Conservation (phyloP, 2,113 vertebrate genomes). For the Ursus arctos region DNA sequence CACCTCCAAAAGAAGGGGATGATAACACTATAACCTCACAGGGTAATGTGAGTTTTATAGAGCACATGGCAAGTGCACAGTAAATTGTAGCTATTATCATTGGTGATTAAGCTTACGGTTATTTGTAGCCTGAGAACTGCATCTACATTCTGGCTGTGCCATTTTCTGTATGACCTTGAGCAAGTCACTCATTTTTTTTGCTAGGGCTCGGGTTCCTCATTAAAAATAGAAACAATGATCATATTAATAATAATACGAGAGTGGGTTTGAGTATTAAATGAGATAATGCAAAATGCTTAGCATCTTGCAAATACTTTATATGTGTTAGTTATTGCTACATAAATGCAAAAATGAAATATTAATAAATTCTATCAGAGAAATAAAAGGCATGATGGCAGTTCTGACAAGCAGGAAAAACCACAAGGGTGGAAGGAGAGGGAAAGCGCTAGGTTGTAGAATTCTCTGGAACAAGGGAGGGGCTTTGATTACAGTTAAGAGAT, state of each 20-base stretch:
- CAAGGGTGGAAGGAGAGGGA: not conserved
- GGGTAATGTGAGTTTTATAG: not conserved
- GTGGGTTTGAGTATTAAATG: not conserved
- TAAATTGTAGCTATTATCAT: not conserved
- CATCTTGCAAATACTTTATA: not conserved
- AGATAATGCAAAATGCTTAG: not conserved
- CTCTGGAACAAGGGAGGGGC: not conserved
- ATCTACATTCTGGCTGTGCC: not conserved
- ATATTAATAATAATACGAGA: not conserved
- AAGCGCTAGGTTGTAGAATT: not conserved
- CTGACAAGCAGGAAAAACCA: not conserved
- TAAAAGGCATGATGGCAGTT: not conserved
- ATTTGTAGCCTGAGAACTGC: not conserved
- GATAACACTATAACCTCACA: not conserved
- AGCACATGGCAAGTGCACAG: not conserved
- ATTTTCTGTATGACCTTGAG: not conserved
- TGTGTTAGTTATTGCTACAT: not conserved
- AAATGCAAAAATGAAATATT: not conserved
- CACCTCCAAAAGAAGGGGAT: not conserved
- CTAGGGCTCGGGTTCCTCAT: not conserved
- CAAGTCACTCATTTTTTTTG: not conserved
- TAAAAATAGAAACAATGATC: constrained; percentile 31
- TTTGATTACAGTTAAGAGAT: not conserved
- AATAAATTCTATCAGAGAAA: not conserved
- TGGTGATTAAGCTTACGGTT: not conserved